phyloP scores from a whole-genome alignment of 2,797 vertebrate species.

The Falco naumanni region DNA sequence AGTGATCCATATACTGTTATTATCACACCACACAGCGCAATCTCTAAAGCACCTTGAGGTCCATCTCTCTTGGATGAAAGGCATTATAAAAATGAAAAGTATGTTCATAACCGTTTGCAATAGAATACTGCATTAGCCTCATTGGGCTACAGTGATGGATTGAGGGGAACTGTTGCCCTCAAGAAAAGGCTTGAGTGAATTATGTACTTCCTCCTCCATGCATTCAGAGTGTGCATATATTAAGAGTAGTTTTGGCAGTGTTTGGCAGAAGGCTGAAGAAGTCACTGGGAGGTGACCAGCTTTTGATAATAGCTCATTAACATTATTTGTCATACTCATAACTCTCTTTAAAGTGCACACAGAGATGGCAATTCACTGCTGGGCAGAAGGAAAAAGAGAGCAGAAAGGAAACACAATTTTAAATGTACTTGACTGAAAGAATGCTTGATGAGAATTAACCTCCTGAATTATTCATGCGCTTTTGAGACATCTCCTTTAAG shows the following conservation, averaged over 20 bases:
- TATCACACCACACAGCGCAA: slow-evolving; percentile 15
- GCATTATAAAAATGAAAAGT: slow-evolving; percentile 59
- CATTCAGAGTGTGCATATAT: neutral
- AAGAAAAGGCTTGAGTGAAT: slow-evolving; percentile 35
- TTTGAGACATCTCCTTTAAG: slow-evolving; percentile 10
- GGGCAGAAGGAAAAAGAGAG: neutral
- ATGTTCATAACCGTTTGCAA: slow-evolving; percentile 32
- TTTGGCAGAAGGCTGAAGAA: slow-evolving; percentile 1
- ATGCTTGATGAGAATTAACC: neutral
- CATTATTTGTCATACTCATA: neutral
- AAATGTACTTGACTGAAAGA: neutral
- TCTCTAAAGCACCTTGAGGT: slow-evolving; percentile 55
- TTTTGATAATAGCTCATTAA: slow-evolving; percentile 45
- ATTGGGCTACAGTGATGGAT: slow-evolving; percentile 26
- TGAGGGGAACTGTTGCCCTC: neutral
- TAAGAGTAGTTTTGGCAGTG: neutral
- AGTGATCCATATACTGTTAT: slow-evolving; percentile 62
- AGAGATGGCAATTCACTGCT: neutral
- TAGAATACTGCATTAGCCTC: slow-evolving; percentile 38
- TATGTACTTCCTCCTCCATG: slow-evolving; percentile 20
- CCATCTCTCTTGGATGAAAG: slow-evolving; percentile 47
- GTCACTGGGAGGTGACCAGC: neutral
- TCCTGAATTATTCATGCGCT: slow-evolving; percentile 25
- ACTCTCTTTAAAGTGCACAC: neutral
- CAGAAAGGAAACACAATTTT: neutral